phyloP scores from a whole-genome alignment of 2,888 invertebrate genomes.

The Spisula solida region DNA sequence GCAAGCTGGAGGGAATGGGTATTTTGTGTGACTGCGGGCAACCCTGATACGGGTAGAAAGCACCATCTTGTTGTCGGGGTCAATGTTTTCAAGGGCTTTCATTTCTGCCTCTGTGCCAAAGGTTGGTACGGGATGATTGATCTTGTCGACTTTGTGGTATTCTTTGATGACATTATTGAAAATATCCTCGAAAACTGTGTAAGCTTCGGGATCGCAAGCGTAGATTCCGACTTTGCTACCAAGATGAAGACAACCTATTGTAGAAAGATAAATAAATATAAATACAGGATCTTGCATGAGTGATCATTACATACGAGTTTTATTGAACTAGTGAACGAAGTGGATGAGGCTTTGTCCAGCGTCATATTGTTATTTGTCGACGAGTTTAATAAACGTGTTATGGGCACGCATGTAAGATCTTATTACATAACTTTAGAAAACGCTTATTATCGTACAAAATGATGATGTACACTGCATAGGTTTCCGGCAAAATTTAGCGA shows the following conservation, averaged over 20 bases:
- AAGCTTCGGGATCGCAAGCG: slow-evolving; percentile 98
- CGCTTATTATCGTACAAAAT: too few relatives aligned
- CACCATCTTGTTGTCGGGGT: slow-evolving; percentile 93
- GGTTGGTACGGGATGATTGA: slow-evolving; percentile 92
- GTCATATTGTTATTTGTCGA: too few relatives aligned
- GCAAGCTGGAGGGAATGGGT: slow-evolving; percentile 91
- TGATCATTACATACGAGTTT: too few relatives aligned
- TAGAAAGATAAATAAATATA: neutral
- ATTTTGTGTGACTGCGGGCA: slow-evolving; percentile 83
- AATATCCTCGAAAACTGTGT: slow-evolving; percentile 96
- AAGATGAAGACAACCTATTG: slow-evolving; percentile 75
- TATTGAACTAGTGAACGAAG: too few relatives aligned
- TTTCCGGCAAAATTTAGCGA: too few relatives aligned
- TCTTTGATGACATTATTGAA: slow-evolving; percentile 97
- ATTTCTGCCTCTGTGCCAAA: slow-evolving; percentile 89
- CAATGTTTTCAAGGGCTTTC: slow-evolving; percentile 92
- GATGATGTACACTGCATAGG: too few relatives aligned
- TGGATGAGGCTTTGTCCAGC: too few relatives aligned
- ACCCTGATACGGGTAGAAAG: slow-evolving; percentile 87
- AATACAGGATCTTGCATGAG: too few relatives aligned
- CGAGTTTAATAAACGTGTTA: too few relatives aligned
- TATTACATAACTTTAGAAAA: too few relatives aligned
- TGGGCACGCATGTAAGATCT: too few relatives aligned
- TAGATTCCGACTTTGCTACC: slow-evolving; percentile 92
- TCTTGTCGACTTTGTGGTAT: slow-evolving; percentile 76